phyloP scores from a whole-genome alignment of 2,113 vertebrate species.

The Aegithalos caudatus region DNA sequence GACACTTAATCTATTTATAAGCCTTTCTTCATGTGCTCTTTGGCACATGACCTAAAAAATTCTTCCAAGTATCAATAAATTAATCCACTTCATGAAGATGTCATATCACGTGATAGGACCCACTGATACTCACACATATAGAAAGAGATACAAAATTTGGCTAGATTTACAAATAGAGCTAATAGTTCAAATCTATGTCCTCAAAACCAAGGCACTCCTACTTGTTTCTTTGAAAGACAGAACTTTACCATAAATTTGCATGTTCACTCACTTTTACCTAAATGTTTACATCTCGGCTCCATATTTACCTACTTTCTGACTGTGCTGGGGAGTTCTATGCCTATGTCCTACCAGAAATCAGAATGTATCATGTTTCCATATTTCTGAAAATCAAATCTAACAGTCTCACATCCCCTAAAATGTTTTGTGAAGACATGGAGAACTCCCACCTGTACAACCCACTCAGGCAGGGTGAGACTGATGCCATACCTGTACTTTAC shows the following conservation, averaged over 20 bases:
- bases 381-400: neutral
- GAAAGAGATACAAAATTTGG: neutral
- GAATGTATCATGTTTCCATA: neutral
- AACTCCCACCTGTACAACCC: neutral
- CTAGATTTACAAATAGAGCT: neutral
- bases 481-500: neutral
- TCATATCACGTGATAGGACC: neutral
- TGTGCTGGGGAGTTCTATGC: neutral
- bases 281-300: neutral
- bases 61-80: neutral
- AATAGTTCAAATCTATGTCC: neutral
- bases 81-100: neutral
- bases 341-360: neutral
- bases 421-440: neutral
- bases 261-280: neutral
- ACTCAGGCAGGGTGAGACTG: neutral
- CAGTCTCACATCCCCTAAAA: neutral
- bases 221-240: neutral
- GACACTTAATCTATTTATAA: neutral
- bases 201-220: neutral
- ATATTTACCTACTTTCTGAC: neutral
- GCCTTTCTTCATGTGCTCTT: neutral
- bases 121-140: neutral
- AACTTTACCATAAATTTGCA: neutral
- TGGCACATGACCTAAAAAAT: neutral